These are phyloP conservation scores for Ganaspis sp. DNA, from an alignment of 1,140 invertebrate genomes.

Conservation along the genomic window DNA sequence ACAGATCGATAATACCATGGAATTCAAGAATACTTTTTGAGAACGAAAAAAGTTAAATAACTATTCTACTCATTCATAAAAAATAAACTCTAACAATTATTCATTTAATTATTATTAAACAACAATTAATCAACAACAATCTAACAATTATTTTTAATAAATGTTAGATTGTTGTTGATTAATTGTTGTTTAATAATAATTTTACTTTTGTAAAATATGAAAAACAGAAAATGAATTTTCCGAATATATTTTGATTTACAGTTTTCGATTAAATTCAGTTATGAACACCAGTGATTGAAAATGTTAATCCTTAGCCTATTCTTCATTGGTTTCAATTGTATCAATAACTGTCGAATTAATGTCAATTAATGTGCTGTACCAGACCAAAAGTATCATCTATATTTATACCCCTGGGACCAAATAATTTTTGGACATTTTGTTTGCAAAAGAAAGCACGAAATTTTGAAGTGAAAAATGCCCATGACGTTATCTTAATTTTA, in stretches of 20 bases:
- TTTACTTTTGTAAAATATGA: not conserved
- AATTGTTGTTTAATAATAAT: too few species aligned
- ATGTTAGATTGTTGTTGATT: too few species aligned
- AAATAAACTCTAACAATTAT: too few species aligned
- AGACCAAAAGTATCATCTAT: not conserved
- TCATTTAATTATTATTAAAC: too few species aligned
- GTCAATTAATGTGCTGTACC: not conserved
- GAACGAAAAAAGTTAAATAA: too few species aligned
- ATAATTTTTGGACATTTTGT: not conserved
- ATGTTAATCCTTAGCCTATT: constrained; percentile 20
- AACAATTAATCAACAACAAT: too few species aligned
- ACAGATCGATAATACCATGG: not conserved
- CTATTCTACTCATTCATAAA: too few species aligned
- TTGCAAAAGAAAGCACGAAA: not conserved
- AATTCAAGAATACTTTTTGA: not conserved
- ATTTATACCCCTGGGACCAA: not conserved
- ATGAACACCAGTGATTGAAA: not conserved
- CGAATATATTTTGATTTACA: not conserved
- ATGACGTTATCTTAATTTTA: not conserved
- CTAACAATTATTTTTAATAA: too few species aligned
- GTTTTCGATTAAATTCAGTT: not conserved
- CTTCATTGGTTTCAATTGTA: constrained; percentile 65
- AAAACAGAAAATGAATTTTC: not conserved
- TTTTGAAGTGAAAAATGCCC: not conserved
- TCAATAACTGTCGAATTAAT: constrained; percentile 53